These are phyloP conservation scores for Agriopis aurantiaria DNA, from an alignment of 2,888 invertebrate genomes.

Conservation along the genomic window DNA sequence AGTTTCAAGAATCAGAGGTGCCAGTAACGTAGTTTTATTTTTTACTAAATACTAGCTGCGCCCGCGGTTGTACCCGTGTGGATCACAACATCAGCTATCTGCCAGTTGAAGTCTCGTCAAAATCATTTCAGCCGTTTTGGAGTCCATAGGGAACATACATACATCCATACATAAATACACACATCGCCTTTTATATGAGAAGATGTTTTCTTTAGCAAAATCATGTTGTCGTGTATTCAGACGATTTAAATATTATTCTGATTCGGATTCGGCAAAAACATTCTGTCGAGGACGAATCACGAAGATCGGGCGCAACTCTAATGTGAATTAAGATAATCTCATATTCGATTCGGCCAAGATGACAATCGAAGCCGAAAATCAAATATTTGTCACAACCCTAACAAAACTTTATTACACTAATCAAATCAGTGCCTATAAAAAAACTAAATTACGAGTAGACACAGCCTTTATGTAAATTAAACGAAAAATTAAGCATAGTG, in stretches of 20 bases:
- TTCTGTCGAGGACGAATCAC: too few relatives aligned
- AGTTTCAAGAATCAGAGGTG: not conserved
- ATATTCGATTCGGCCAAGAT: not conserved
- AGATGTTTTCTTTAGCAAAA: not conserved
- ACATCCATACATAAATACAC: too few relatives aligned
- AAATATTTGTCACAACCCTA: not conserved
- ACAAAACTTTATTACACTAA: too few relatives aligned
- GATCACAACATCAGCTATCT: not conserved
- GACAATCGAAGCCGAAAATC: not conserved
- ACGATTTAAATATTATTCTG: not conserved
- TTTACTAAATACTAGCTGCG: not conserved
- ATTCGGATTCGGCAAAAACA: not conserved
- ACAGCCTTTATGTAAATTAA: too few relatives aligned
- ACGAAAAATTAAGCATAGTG: not conserved
- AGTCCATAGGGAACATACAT: too few relatives aligned
- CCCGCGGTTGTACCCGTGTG: too few relatives aligned
- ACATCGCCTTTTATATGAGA: not conserved
- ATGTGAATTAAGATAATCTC: not conserved
- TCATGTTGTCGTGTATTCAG: not conserved
- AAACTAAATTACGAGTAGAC: too few relatives aligned
- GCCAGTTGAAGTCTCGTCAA: too few relatives aligned
- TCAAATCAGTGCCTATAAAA: too few relatives aligned
- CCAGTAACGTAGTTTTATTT: not conserved
- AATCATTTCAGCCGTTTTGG: too few relatives aligned
- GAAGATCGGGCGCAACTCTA: too few relatives aligned